Conservation (phyloP, 2,113 vertebrate species). For the Percina caprodes region DNA sequence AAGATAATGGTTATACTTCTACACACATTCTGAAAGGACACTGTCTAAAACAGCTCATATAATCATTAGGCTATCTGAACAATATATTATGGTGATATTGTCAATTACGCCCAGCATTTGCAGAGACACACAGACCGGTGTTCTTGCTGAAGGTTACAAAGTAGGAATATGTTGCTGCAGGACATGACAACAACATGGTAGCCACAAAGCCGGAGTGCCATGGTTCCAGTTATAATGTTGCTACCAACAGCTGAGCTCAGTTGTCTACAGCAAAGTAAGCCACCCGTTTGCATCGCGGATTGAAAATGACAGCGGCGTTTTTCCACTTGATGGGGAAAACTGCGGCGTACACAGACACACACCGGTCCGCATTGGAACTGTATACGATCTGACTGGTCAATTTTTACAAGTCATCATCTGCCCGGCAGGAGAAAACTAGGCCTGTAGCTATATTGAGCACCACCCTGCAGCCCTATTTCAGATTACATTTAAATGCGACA, state of each 20-base stretch:
- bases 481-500: constrained; percentile 77
- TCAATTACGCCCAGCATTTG: neutral
- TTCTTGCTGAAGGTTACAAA: constrained; percentile 12
- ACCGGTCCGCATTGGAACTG: constrained; percentile 63
- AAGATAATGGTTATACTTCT: neutral
- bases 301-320: constrained; percentile 64
- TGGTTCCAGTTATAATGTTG: constrained; percentile 44
- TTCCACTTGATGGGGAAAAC: constrained; percentile 32
- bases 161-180: constrained; percentile 37
- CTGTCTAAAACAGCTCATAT: neutral
- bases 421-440: constrained; percentile 78
- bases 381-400: constrained; percentile 66
- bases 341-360: constrained; percentile 53
- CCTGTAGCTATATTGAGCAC: constrained; percentile 82
- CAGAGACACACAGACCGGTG: neutral
- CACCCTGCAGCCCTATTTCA: constrained; percentile 71
- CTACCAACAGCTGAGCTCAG: constrained; percentile 61
- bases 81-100: neutral
- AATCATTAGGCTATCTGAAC: too few species aligned
- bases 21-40: neutral
- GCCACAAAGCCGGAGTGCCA: constrained; percentile 53
- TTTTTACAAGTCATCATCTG: constrained; percentile 84
- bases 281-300: constrained; percentile 37
- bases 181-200: constrained; percentile 61
- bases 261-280: constrained; percentile 51